Evolutionary conservation across 2,797 vertebrate genomes (phyloP).

Genomic region (Anniella stebbinsi): DNA sequence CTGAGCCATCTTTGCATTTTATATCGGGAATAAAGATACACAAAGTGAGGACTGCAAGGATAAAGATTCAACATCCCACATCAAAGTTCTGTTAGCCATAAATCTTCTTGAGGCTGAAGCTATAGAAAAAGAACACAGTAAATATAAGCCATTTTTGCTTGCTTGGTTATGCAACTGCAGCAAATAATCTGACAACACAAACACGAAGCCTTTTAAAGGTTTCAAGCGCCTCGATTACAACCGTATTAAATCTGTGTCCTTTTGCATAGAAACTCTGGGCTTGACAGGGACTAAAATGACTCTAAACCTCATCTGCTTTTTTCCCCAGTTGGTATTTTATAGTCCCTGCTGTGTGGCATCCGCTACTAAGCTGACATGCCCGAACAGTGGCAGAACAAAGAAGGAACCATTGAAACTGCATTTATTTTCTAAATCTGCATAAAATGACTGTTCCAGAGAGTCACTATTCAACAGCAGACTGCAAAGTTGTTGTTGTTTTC

Average conservation of each 20-base stretch:
- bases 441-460: slow-evolving; percentile 67
- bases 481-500: slow-evolving; percentile 54
- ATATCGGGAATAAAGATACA: slow-evolving; percentile 14
- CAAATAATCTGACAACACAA: slow-evolving; percentile 73
- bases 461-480: slow-evolving; percentile 64
- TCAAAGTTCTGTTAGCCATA: slow-evolving; percentile 21
- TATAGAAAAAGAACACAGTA: slow-evolving; percentile 36
- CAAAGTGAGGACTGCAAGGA: slow-evolving; percentile 44
- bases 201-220: slow-evolving; percentile 59
- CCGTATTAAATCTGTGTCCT: slow-evolving; percentile 70
- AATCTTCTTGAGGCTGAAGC: slow-evolving; percentile 38
- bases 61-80: slow-evolving; percentile 31
- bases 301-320: slow-evolving; percentile 70
- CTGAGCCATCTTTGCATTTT: slow-evolving; percentile 41
- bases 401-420: slow-evolving; percentile 68
- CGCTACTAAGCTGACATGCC: slow-evolving; percentile 73
- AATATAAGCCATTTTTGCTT: slow-evolving; percentile 31
- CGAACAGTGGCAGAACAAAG: slow-evolving; percentile 73
- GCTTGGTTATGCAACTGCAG: slow-evolving; percentile 52
- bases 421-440: slow-evolving; percentile 78
- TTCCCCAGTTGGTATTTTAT: slow-evolving; percentile 63
- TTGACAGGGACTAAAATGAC: slow-evolving; percentile 73
- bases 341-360: slow-evolving; percentile 73
- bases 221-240: slow-evolving; percentile 77
- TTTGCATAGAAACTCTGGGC: slow-evolving; percentile 69